Conservation (phyloP, 2,888 invertebrate genomes). For the Ommatoiulus sabulosus region DNA sequence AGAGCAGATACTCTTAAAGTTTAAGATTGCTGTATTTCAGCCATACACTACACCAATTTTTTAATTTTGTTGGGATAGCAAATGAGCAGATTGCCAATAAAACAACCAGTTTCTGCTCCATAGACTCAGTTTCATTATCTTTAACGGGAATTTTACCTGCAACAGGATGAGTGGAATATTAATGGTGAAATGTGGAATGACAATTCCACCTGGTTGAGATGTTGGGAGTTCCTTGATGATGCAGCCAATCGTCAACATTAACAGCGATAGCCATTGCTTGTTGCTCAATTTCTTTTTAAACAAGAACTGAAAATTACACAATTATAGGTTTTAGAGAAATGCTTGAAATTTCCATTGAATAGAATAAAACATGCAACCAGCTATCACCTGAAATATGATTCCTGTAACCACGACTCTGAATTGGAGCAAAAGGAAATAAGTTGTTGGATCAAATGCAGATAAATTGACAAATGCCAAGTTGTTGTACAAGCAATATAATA, state of each 20-base stretch:
- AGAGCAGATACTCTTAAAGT: too few species aligned
- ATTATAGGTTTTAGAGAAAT: slow-evolving; percentile 34
- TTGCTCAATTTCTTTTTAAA: slow-evolving; percentile 84
- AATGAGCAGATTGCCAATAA: too few species aligned
- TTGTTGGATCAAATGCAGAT: slow-evolving; percentile 92
- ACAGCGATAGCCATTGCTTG: slow-evolving; percentile 90
- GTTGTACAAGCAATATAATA: slow-evolving; percentile 93
- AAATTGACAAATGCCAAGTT: slow-evolving; percentile 93
- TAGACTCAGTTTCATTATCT: too few species aligned
- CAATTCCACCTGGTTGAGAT: background rate
- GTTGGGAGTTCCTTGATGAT: slow-evolving; percentile 84
- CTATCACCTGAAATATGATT: slow-evolving; percentile 85
- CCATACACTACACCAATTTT: too few species aligned
- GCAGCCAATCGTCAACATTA: slow-evolving; percentile 87
- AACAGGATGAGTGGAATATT: slow-evolving; percentile 61
- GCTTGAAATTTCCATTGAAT: too few species aligned
- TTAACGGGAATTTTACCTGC: slow-evolving; percentile 66
- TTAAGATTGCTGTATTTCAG: too few species aligned
- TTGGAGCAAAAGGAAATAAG: slow-evolving; percentile 90
- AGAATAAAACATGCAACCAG: too few species aligned
- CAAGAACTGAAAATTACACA: slow-evolving; percentile 74
- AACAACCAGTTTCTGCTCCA: too few species aligned
- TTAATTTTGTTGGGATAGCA: too few species aligned
- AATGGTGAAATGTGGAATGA: slow-evolving; percentile 53
- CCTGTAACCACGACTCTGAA: slow-evolving; percentile 93